phyloP scores from a whole-genome alignment of 2,797 vertebrate genomes.

The Chaunax sp. region DNA sequence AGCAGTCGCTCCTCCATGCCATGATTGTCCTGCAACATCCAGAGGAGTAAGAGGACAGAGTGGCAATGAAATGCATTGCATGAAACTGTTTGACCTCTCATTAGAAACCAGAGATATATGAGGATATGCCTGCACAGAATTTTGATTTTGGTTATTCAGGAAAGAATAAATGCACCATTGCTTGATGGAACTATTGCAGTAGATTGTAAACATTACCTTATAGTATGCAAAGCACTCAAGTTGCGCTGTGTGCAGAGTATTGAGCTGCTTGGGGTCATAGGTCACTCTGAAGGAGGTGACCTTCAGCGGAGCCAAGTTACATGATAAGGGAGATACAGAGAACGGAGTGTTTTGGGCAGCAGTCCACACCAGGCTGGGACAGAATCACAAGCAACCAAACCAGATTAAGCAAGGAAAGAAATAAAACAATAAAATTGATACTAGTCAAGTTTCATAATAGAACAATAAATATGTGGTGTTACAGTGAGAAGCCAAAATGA shows the following conservation, averaged over 20 bases:
- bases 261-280: slow-evolving; percentile 85
- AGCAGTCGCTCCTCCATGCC: slow-evolving; percentile 81
- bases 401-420: background rate
- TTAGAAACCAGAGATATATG: background rate
- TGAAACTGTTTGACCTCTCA: background rate
- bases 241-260: slow-evolving; percentile 85
- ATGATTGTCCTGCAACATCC: slow-evolving; percentile 64
- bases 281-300: slow-evolving; percentile 86
- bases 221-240: slow-evolving; percentile 91
- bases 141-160: no score
- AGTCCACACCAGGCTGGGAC: slow-evolving; percentile 87
- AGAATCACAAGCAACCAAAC: slow-evolving; percentile 13
- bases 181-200: background rate
- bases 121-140: no score
- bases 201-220: slow-evolving; percentile 79
- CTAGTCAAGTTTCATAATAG: background rate
- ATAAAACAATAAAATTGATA: no score
- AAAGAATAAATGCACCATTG: background rate
- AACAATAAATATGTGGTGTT: background rate
- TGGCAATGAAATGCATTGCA: background rate
- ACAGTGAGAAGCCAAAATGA: background rate
- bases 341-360: slow-evolving; percentile 80
- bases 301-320: slow-evolving; percentile 88
- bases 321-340: slow-evolving; percentile 82
- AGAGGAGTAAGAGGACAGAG: slow-evolving; percentile 29